phyloP scores from a whole-genome alignment of 2,113 vertebrate species.

The Suricata suricatta region DNA sequence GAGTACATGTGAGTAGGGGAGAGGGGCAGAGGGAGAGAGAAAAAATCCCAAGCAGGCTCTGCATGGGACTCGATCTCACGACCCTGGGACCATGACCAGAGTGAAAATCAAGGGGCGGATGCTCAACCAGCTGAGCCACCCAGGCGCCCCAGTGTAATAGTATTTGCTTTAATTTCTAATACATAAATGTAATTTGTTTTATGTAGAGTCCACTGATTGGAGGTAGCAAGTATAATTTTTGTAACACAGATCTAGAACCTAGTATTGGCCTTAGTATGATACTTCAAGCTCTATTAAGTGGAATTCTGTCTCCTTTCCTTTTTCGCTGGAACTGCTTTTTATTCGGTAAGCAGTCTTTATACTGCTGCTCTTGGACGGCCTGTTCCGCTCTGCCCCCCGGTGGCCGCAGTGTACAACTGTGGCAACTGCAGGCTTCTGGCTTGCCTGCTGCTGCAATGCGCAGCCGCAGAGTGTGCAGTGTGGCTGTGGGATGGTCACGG shows the following conservation, averaged over 20 bases:
- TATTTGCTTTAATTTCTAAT: background rate
- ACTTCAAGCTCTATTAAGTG: background rate
- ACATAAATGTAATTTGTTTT: background rate
- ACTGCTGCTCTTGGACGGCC: background rate
- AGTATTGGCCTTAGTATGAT: background rate
- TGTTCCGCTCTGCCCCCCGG: conserved; percentile 25
- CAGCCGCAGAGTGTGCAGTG: background rate
- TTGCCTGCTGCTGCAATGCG: background rate
- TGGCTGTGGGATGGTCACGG: background rate
- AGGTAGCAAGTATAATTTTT: background rate
- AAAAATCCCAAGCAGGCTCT: too few species aligned
- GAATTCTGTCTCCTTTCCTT: background rate
- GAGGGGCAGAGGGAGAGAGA: too few species aligned
- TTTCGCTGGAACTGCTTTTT: background rate
- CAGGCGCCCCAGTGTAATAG: background rate
- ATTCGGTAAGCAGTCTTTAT: background rate
- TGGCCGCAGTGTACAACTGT: background rate
- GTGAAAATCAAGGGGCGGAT: too few species aligned
- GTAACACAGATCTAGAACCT: background rate
- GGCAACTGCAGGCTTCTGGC: too few species aligned
- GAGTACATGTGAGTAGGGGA: too few species aligned
- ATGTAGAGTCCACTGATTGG: background rate
- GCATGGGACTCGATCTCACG: too few species aligned
- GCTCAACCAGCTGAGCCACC: too few species aligned
- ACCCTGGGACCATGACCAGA: too few species aligned